phyloP scores from a whole-genome alignment of 2,888 invertebrate genomes.

The Drosophila hamatofila region DNA sequence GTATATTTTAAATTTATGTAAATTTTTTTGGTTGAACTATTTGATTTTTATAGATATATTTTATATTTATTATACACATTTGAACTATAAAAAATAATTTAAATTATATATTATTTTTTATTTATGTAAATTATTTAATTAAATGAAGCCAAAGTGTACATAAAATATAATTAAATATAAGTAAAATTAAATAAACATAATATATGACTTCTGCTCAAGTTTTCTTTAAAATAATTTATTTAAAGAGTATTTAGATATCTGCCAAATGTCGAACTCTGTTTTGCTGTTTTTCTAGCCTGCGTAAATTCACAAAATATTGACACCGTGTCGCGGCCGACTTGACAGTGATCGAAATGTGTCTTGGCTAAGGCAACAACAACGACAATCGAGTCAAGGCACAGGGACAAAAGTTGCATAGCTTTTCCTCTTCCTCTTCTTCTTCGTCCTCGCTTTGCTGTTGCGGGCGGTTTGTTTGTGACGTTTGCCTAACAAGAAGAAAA shows the following conservation, averaged over 20 bases:
- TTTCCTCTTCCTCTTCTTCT: not conserved
- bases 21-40: no score
- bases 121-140: not conserved
- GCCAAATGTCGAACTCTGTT: not conserved
- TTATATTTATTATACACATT: no score
- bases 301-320: constrained; percentile 84
- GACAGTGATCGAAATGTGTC: constrained; percentile 85
- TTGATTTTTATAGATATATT: no score
- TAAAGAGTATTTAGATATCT: constrained; percentile 27
- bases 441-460: constrained; percentile 23
- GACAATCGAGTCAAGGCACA: no score
- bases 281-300: constrained; percentile 66
- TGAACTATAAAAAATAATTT: not conserved
- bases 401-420: no score
- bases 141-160: no score
- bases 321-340: constrained; percentile 74
- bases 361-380: constrained; percentile 49
- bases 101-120: not conserved
- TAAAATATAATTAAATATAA: no score
- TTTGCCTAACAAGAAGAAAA: constrained; percentile 84
- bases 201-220: no score
- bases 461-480: constrained; percentile 82
- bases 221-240: not conserved
- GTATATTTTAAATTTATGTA: no score
- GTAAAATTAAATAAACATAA: not conserved